Evolutionary conservation across 1,140 invertebrate genomes (phyloP).

Genomic region (Acyrthosiphon pisum): DNA sequence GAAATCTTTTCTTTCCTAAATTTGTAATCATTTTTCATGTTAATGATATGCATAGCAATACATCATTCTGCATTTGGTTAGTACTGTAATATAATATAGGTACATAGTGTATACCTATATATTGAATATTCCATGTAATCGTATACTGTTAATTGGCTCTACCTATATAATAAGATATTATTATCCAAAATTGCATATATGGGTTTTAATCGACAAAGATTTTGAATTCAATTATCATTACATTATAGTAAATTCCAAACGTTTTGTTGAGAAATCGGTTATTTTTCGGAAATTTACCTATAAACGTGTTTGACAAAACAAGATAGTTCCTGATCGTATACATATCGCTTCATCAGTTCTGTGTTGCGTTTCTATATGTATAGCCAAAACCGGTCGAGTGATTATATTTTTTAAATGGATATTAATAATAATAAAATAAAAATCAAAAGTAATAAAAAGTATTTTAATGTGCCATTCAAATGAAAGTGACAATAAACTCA

Average conservation of each 20-base stretch:
- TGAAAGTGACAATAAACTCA: conserved; percentile 17
- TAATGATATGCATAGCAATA: background rate
- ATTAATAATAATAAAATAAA: conserved; percentile 14
- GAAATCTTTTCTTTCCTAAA: background rate
- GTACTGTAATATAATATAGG: background rate
- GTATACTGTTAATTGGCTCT: background rate
- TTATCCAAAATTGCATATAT: background rate
- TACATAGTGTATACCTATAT: background rate
- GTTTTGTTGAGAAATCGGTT: conserved; percentile 16
- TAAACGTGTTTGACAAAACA: conserved; percentile 31
- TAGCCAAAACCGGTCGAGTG: background rate
- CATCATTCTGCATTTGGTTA: background rate
- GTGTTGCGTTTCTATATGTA: background rate
- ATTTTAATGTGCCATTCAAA: conserved; percentile 29
- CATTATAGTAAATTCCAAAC: background rate
- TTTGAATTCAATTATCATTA: conserved; percentile 4
- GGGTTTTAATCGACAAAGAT: background rate
- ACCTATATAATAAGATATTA: background rate
- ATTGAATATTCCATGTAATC: background rate
- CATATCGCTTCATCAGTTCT: background rate
- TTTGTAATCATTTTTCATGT: background rate
- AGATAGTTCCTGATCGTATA: background rate
- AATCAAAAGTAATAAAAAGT: conserved; percentile 2
- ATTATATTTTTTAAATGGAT: background rate
- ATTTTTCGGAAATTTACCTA: background rate